Evolutionary conservation across 2,888 invertebrate species (phyloP), one percentile per base, ranked within the genome.

Genomic region (Synergus japonicus): DNA sequence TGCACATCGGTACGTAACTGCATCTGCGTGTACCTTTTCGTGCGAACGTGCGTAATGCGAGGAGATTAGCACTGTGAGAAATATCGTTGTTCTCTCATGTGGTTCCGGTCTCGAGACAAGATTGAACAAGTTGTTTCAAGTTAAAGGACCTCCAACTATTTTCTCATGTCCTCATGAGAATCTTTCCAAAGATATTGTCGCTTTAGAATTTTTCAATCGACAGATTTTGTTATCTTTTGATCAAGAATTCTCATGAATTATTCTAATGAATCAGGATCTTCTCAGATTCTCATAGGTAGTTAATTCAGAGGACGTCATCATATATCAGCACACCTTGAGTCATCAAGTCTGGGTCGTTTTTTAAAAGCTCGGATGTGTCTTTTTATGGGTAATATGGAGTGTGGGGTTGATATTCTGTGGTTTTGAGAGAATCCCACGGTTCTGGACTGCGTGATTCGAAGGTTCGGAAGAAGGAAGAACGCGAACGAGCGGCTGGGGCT

Each of bases 261-360:
- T 73, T 73, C 54, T 73, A 73, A 73, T 73, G 73, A 54, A 73
- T 73, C 73, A 73, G 73, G 54, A 73, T 73, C 49, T 73, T 73
- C 13, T 37, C 49, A 54, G 73, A 73, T 49, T 73, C 73, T 41
- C 73, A n/a, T 73, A 29, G 73, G 73, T 73, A 54, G 73, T 73
- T 73, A 54, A 73, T 73, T 73, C 37, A 54, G 49, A 54, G 37
- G 54, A 49, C 49, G 54, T 73, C 73, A 29, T 54, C 73, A 37
- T 73, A 73, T 73, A 73, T 73, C 49, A 73, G 73, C 46, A 73
- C 73, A 73, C 73, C 73, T 73, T 73, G 73, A 73, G 73, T 73
- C 73, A 73, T 73, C 46, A 29, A 49, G 49, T 54, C 73, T 73
- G 37, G 73, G 15, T 73, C 49, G 73, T 73, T 73, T 73, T 54